A percentile compares a stretch with the other conserved stretches of the same genome.
Evolutionary conservation across 2,888 invertebrate species (phyloP).

Genomic region (Sturmia bella): DNA sequence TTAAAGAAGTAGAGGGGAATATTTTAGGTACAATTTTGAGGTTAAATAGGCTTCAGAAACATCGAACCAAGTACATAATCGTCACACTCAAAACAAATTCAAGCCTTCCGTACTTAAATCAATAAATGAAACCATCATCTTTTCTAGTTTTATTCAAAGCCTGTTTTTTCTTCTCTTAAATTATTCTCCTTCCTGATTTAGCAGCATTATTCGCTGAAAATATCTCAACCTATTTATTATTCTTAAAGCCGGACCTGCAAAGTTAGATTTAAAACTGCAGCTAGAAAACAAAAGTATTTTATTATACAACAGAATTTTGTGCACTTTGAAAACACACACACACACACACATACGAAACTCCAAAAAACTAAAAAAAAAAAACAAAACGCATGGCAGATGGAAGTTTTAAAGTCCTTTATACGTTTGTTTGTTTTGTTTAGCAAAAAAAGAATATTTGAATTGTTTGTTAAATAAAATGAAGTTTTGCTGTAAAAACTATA

Average conservation of each 20-base stretch:
- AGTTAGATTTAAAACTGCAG: constrained; percentile 32
- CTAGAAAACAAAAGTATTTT: constrained; percentile 5
- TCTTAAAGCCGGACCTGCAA: constrained; percentile 43
- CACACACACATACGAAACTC: neutral
- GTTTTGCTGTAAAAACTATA: constrained; percentile 43
- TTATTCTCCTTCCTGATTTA: constrained; percentile 1
- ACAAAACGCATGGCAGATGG: neutral
- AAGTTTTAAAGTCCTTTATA: constrained; percentile 13
- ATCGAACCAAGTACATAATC: too few species aligned
- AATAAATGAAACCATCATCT: too few species aligned
- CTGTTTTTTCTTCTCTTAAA: too few species aligned
- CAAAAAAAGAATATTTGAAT: neutral
- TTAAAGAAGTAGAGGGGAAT: too few species aligned
- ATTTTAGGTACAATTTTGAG: too few species aligned
- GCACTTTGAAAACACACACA: neutral
- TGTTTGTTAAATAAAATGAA: constrained; percentile 9
- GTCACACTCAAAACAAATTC: too few species aligned
- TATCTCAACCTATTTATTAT: constrained; percentile 16
- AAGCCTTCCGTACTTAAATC: too few species aligned
- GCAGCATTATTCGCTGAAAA: neutral
- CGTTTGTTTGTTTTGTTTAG: neutral
- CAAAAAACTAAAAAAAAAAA: neutral
- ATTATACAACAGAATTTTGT: neutral
- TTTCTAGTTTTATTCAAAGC: too few species aligned
- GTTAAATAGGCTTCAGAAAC: too few species aligned